Base-by-base conservation (phyloP, 2,113 vertebrate species). In the Podarcis raffonei region DNA sequence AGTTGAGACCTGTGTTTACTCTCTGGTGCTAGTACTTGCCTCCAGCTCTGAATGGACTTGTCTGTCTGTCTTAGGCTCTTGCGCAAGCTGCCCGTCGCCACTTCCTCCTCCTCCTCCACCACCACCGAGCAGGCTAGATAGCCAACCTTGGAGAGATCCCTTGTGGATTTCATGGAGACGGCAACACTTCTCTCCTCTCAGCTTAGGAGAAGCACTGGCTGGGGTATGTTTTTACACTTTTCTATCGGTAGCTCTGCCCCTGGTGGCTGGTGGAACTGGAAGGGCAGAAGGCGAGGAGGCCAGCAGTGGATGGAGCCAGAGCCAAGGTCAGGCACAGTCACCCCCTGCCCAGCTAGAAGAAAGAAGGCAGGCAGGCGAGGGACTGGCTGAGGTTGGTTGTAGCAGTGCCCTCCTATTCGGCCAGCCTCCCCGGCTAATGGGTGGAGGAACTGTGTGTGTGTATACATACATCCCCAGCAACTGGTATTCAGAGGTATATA, bases 151-250 rank as follows among this genome's bases (percentile, higher is more conserved):
- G 83, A 3, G 85, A 94, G 94, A 92, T 90, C 94, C 92, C 87
- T 91, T 93, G 89, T 53, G 84, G 92, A 84, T 91, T 94, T 94
- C 91, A 95, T 96, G 95, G 95, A 96, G 79, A 94, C 94, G 32
- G 93, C 94, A 75, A 92, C 94, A 72, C 95, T 96, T 78, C 94
- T 96, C 90, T 92, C 94, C 79, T 91, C 92, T 53, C 94, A 77
- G 89, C 88, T 92, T 37, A 87, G 87, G 77, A 93, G 91, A 35
- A 94, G 89, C 94, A 89, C 83, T 93, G 57, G 48, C 84, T 1
- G 90, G 94, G 95, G 95, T 96, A 96, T 48, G 95, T 96, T 5
- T 18, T 6, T 71, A 3, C 66, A 37, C 59, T 32, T 72, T 71
- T 84, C 9, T 39, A 62, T n/a, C 35, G 72, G 74, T 77, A 74